phyloP scores from a whole-genome alignment of 2,113 vertebrate genomes.

The Gopherus flavomarginatus region DNA sequence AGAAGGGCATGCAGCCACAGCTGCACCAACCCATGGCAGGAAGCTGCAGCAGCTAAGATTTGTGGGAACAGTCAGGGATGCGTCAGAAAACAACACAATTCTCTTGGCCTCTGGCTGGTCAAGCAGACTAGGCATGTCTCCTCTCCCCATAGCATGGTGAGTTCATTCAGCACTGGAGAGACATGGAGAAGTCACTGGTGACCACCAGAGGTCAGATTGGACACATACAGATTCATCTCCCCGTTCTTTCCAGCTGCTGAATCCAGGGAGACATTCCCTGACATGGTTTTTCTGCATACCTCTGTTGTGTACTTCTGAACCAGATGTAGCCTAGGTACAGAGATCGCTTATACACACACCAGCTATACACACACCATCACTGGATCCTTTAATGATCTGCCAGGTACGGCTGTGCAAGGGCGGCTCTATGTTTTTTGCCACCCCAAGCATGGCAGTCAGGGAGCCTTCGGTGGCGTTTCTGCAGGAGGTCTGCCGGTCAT shows the following conservation, averaged over 20 bases:
- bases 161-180: not conserved
- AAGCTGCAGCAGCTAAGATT: not conserved
- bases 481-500: too few species aligned
- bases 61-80: not conserved
- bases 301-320: not conserved
- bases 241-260: not conserved
- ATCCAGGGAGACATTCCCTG: not conserved
- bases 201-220: not conserved
- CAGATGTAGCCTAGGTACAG: not conserved
- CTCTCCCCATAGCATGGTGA: not conserved
- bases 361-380: not conserved
- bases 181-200: not conserved
- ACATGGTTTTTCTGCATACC: not conserved
- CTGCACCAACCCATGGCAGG: not conserved
- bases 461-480: too few species aligned
- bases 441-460: too few species aligned
- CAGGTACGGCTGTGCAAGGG: not conserved
- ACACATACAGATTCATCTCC: not conserved
- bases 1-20: not conserved
- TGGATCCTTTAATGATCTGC: not conserved
- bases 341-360: not conserved
- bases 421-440: too few species aligned
- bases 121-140: not conserved
- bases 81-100: not conserved
- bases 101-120: not conserved